A percentile compares a stretch with the other conserved stretches of the same genome.
phyloP scores from a whole-genome alignment of 2,113 vertebrate genomes.

The Pelodiscus sinensis region DNA sequence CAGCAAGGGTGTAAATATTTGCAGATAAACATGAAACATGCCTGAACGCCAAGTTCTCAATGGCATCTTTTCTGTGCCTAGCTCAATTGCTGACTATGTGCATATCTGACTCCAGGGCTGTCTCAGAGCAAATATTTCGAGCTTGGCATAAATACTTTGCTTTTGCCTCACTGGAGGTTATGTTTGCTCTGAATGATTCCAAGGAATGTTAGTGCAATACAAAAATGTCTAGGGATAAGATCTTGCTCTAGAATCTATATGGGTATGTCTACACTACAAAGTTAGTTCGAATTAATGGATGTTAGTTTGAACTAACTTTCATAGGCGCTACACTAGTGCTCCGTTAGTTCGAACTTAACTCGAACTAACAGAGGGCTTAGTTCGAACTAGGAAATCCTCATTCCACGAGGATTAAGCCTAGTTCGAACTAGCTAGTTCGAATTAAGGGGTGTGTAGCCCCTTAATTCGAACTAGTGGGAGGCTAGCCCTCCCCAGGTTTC shows the following conservation, averaged over 20 bases:
- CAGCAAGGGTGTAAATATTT: constrained; percentile 57
- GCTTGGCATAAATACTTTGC: constrained; percentile 31
- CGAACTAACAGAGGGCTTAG: too few relatives aligned
- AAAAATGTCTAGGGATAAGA: constrained; percentile 17
- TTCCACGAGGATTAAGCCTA: too few relatives aligned
- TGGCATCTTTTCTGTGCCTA: background rate
- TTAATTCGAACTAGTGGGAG: too few relatives aligned
- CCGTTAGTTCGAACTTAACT: too few relatives aligned
- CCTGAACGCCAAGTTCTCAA: background rate
- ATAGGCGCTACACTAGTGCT: too few relatives aligned
- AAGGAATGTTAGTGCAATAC: background rate
- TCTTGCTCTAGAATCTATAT: constrained; percentile 8
- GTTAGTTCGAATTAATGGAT: too few relatives aligned
- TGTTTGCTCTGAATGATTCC: constrained; percentile 53
- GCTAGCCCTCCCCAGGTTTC: too few relatives aligned
- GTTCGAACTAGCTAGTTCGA: too few relatives aligned
- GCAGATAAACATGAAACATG: constrained; percentile 16
- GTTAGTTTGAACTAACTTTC: too few relatives aligned
- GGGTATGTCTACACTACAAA: too few relatives aligned
- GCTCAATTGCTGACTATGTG: background rate
- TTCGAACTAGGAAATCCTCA: too few relatives aligned
- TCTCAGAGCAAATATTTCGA: constrained; percentile 58
- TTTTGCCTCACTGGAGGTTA: constrained; percentile 25
- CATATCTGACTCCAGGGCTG: constrained; percentile 32
- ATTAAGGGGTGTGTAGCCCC: too few relatives aligned